These are phyloP conservation scores for Acanthosoma haemorrhoidale DNA, from an alignment of 2,888 invertebrate species.

Conservation along the genomic window DNA sequence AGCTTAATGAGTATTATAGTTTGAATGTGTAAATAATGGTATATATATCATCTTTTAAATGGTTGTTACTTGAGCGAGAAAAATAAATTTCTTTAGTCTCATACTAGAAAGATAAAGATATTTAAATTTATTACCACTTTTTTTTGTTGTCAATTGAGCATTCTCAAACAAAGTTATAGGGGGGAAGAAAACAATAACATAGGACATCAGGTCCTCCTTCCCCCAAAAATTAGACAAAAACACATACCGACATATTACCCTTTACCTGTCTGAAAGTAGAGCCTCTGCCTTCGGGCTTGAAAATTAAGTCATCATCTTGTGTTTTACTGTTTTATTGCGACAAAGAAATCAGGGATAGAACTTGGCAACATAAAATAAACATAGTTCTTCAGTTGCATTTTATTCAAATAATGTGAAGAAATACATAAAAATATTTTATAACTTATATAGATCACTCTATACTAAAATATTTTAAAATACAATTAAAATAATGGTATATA, in stretches of 20 bases:
- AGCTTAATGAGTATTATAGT: too few relatives aligned
- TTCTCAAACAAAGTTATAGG: constrained; percentile 21
- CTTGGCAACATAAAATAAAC: not conserved
- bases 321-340: too few relatives aligned
- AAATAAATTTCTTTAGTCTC: constrained; percentile 15
- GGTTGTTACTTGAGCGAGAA: constrained; percentile 33
- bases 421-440: constrained; percentile 37
- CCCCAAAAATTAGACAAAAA: too few relatives aligned
- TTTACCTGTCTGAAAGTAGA: too few relatives aligned
- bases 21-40: too few relatives aligned
- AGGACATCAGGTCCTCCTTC: too few relatives aligned
- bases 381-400: constrained; percentile 32
- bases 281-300: too few relatives aligned
- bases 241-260: too few relatives aligned
- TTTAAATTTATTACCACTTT: constrained; percentile 15
- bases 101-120: constrained; percentile 28
- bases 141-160: constrained; percentile 28
- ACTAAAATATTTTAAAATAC: constrained; percentile 34
- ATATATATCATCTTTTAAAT: constrained; percentile 25
- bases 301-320: too few relatives aligned
- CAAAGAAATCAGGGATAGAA: too few relatives aligned
- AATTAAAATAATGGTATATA: constrained; percentile 32
- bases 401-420: constrained; percentile 38
- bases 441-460: constrained; percentile 35
- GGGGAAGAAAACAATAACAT: not conserved